These are phyloP conservation scores for Lipophrys pholis DNA, from an alignment of 2,113 vertebrate genomes.

Conservation along the genomic window DNA sequence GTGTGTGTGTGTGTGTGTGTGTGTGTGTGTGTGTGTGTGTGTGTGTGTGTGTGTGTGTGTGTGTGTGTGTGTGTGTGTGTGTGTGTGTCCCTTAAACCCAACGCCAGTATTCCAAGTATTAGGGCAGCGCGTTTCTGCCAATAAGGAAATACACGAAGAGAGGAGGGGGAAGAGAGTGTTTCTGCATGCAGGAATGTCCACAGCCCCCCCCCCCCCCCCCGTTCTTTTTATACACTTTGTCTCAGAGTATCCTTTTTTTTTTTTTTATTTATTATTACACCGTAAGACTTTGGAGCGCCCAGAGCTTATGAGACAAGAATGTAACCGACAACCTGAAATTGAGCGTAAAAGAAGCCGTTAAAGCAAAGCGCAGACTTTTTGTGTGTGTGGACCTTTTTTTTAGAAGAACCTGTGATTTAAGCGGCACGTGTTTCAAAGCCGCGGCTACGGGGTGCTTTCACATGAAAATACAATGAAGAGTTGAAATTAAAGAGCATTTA, in stretches of 20 bases:
- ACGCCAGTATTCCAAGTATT: constrained; percentile 72
- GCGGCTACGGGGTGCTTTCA: too few species aligned
- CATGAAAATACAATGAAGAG: too few species aligned
- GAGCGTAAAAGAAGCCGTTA: neutral
- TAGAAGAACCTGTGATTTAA: neutral
- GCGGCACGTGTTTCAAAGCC: too few species aligned
- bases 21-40: too few species aligned
- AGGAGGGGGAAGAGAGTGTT: constrained; percentile 11
- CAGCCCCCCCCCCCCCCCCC: constrained; percentile 26
- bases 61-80: constrained; percentile 6
- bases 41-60: too few species aligned
- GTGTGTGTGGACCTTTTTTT: neutral
- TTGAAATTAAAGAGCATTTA: too few species aligned
- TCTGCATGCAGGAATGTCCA: constrained; percentile 66
- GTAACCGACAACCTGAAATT: constrained; percentile 6
- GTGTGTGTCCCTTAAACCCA: constrained; percentile 23
- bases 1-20: too few species aligned
- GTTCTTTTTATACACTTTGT: constrained; percentile 32
- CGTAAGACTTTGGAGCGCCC: constrained; percentile 7
- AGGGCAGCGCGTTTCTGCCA: constrained; percentile 51
- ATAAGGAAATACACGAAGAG: constrained; percentile 59
- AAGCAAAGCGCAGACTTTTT: neutral
- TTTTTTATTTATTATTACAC: constrained; percentile 8
- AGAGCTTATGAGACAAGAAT: constrained; percentile 26
- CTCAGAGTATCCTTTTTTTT: too few species aligned